Conservation (phyloP, 2,888 invertebrate species). For the Ormyrus rosae region DNA sequence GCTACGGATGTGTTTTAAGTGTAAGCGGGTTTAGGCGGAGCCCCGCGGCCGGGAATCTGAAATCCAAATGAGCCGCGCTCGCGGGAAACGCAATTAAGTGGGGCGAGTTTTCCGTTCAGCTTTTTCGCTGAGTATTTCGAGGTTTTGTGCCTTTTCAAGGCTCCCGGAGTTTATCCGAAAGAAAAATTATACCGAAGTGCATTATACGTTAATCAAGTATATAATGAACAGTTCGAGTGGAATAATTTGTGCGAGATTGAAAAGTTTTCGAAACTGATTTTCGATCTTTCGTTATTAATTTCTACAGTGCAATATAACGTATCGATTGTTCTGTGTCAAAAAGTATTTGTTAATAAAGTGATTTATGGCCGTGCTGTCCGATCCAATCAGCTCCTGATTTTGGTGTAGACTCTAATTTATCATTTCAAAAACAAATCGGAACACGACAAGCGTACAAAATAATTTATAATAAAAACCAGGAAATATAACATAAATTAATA, state of each 20-base stretch:
- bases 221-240: neutral
- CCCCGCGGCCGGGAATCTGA: slow-evolving; percentile 2
- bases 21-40: neutral
- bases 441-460: no score
- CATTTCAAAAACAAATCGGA: no score
- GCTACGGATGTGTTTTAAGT: neutral
- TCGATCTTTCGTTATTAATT: no score
- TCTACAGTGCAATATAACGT: no score
- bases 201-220: neutral
- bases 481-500: no score
- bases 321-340: no score
- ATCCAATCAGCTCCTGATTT: no score
- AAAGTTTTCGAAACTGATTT: neutral
- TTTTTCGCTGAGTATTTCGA: neutral
- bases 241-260: neutral
- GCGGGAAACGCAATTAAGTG: slow-evolving; percentile 10
- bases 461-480: no score
- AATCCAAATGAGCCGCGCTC: slow-evolving; percentile 32
- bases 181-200: neutral
- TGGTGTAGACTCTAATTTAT: no score
- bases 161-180: no score
- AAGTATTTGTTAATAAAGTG: no score
- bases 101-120: neutral
- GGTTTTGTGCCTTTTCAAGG: neutral
- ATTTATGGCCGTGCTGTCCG: no score